Conservation (phyloP, 1,140 invertebrate genomes). For the Myzus persicae region DNA sequence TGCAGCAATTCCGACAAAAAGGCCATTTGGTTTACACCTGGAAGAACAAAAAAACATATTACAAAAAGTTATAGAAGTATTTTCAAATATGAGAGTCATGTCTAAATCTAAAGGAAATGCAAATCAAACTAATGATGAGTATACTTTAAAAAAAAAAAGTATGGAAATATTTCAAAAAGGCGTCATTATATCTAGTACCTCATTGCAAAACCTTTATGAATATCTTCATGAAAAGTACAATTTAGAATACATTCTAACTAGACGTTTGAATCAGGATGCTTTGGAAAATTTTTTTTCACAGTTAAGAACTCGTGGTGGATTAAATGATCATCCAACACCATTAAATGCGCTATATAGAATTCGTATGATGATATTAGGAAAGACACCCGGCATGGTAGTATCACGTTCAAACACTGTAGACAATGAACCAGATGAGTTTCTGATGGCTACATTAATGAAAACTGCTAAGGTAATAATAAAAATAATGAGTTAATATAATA, state of each 20-base stretch:
- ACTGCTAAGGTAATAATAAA: not conserved
- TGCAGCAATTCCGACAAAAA: not conserved
- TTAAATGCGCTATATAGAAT: not conserved
- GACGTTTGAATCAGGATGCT: not conserved
- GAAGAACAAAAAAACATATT: conserved; percentile 13
- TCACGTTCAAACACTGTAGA: not conserved
- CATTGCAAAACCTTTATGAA: not conserved
- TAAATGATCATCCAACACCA: not conserved
- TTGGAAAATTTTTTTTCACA: not conserved
- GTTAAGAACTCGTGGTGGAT: not conserved
- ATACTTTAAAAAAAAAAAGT: not conserved
- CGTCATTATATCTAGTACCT: not conserved
- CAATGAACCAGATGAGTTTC: conserved; percentile 3
- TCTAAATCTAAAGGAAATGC: not conserved
- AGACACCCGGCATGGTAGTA: not conserved
- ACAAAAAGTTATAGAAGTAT: not conserved
- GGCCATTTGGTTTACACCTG: not conserved
- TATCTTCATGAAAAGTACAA: conserved; percentile 62
- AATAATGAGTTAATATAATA: too few relatives aligned
- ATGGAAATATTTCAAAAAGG: not conserved
- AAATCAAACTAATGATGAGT: not conserved
- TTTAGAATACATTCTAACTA: not conserved
- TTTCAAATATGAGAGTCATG: not conserved
- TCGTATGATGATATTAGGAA: not conserved
- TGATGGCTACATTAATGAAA: conserved; percentile 6